Evolutionary conservation across 1,140 invertebrate species (phyloP).

Genomic region (Meloidogyne chitwoodi): DNA sequence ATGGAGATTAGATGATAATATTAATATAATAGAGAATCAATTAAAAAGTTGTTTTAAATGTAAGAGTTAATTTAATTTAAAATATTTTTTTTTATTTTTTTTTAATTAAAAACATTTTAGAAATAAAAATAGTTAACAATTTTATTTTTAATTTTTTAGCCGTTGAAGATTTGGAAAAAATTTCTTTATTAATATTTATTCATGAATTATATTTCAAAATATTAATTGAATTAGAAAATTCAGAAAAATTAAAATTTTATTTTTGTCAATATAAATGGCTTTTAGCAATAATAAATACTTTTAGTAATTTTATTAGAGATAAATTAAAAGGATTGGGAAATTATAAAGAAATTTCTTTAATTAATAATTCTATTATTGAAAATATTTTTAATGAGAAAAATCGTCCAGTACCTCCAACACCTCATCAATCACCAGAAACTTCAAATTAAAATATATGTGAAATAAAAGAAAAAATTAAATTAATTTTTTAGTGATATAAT

Average conservation of each 20-base stretch:
- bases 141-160: no score
- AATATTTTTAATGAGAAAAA: neutral
- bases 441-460: neutral
- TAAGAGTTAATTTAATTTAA: neutral
- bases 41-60: neutral
- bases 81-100: no score
- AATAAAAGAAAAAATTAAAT: no score
- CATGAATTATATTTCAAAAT: neutral
- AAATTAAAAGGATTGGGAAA: neutral
- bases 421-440: neutral
- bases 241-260: neutral
- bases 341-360: neutral
- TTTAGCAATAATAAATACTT: neutral
- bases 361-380: neutral
- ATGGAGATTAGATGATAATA: neutral
- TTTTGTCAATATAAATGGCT: neutral
- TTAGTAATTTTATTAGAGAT: neutral
- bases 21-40: neutral
- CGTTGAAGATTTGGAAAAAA: neutral
- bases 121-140: no score
- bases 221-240: neutral
- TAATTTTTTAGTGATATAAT: no score
- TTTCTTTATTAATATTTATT: neutral
- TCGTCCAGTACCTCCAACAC: neutral
- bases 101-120: no score